Evolutionary conservation across 2,888 invertebrate genomes (phyloP), one percentile per base, ranked within the genome.

Genomic region (Cosmia trapezina): DNA sequence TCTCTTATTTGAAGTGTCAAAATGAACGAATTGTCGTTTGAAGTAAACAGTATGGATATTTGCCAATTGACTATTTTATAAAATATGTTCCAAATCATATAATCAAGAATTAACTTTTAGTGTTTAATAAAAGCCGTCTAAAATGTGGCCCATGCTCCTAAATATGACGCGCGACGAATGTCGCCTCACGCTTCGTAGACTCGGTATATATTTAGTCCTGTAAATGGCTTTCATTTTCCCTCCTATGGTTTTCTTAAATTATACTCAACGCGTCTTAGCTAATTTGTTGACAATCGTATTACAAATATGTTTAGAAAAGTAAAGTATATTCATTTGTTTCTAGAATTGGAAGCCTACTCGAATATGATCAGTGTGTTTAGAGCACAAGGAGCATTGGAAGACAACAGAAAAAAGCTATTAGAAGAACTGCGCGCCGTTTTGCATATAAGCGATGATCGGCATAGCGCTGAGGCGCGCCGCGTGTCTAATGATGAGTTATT

Each of bases 271-370:
- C 80, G 82, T 89, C 83, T 82, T 76, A 85, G 87, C 86, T 89
- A 88, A 88, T 89, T 88, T 87, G 80, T 80, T 79, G 72, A 83
- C 79, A 81, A 84, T 67, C 81, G 66, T 83, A 71, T 75, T 78
- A 75, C 76, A 73, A 78, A 83, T 86, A 83, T 80, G 62, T 56
- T 78, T 76, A 83, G 65, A 87, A 84, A 86, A 83, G 76, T 72
- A 86, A 78, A 75, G 78, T 76, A 80, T 81, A 86, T 89, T 91
- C 87, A 83, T 92, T 91, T 94, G 90, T 90, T 96, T 97, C 72
- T 93, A 98, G 98, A 99, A 97, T 96, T 99, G 93, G 98, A 99
- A 96, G 98, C 99, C 84, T 99, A 99, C 97, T 98, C 98, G 89
- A 97, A 98, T 93, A 97, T 99, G 93, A 97, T 99, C 76, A 98